These are phyloP conservation scores for Lepeophtheirus nordmannii DNA, from an alignment of 2,888 invertebrate species.

Conservation along the genomic window DNA sequence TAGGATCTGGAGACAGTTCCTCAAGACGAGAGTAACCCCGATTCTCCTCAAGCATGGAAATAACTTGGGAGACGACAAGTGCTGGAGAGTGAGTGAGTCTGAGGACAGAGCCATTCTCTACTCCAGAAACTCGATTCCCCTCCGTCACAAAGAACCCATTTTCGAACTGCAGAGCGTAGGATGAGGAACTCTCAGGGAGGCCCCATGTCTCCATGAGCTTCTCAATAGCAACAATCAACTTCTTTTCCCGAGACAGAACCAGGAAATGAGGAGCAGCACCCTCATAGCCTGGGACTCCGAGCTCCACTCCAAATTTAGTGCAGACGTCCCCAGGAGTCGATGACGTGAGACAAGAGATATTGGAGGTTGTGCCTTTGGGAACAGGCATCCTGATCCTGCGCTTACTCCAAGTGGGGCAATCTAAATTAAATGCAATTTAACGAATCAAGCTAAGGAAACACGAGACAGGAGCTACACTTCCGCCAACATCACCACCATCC, in stretches of 20 bases:
- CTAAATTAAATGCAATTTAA: too few relatives aligned
- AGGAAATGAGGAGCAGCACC: background rate
- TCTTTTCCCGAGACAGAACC: background rate
- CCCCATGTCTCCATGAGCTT: slow-evolving; percentile 3
- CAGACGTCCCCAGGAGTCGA: background rate
- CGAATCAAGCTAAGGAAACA: too few relatives aligned
- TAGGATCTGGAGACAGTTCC: background rate
- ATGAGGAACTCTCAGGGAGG: background rate
- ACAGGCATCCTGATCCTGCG: background rate
- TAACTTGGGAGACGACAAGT: background rate
- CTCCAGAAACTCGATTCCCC: background rate
- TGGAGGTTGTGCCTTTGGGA: background rate
- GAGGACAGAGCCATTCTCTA: background rate
- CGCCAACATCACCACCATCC: too few relatives aligned
- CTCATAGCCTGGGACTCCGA: background rate
- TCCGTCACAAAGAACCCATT: background rate
- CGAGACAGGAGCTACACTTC: too few relatives aligned
- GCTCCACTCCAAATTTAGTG: slow-evolving; percentile 1
- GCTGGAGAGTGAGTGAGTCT: background rate
- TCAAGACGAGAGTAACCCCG: background rate
- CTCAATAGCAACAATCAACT: background rate
- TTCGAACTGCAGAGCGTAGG: background rate
- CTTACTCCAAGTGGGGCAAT: too few relatives aligned
- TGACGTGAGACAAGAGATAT: background rate
- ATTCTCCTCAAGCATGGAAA: background rate